Percentiles rank a stretch among this genome's conserved stretches.
These are phyloP conservation scores for Spodoptera frugiperda DNA, from an alignment of 1,140 invertebrate genomes.

Conservation along the genomic window DNA sequence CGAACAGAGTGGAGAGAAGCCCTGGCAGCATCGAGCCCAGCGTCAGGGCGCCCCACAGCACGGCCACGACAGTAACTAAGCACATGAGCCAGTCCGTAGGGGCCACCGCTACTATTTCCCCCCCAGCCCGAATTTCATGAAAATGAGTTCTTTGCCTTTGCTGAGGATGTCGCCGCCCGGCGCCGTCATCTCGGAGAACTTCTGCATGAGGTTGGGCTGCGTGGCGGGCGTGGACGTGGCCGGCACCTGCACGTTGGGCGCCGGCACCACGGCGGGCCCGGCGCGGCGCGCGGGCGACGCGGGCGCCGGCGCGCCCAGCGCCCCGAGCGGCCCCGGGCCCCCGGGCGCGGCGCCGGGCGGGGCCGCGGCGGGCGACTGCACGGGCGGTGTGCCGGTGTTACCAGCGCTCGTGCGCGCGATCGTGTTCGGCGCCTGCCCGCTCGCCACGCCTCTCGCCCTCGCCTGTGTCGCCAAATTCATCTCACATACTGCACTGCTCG, in stretches of 20 bases:
- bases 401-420: conserved; percentile 84
- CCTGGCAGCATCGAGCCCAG: conserved; percentile 59
- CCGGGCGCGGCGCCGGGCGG: conserved; percentile 53
- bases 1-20: conserved; percentile 58
- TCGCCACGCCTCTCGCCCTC: conserved; percentile 83
- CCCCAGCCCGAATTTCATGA: conserved; percentile 96
- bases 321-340: conserved; percentile 54
- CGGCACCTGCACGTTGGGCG: conserved; percentile 72
- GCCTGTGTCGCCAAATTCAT: conserved; percentile 62
- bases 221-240: conserved; percentile 76
- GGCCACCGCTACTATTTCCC: conserved; percentile 89
- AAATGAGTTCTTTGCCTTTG: conserved; percentile 96
- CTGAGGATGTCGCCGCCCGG: conserved; percentile 94
- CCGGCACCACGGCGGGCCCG: conserved; percentile 88
- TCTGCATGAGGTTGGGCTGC: conserved; percentile 92
- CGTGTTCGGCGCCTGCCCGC: conserved; percentile 75
- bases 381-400: conserved; percentile 77
- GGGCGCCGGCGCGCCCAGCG: conserved; percentile 57
- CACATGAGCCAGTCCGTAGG: conserved; percentile 55
- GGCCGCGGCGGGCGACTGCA: conserved; percentile 75
- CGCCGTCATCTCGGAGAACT: conserved; percentile 93
- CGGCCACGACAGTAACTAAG: conserved; percentile 19
- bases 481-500: conserved; percentile 15
- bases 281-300: conserved; percentile 79
- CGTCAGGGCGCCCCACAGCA: conserved; percentile 60